Conservation (phyloP, 2,797 vertebrate genomes). For the Lacerta bilineata region DNA sequence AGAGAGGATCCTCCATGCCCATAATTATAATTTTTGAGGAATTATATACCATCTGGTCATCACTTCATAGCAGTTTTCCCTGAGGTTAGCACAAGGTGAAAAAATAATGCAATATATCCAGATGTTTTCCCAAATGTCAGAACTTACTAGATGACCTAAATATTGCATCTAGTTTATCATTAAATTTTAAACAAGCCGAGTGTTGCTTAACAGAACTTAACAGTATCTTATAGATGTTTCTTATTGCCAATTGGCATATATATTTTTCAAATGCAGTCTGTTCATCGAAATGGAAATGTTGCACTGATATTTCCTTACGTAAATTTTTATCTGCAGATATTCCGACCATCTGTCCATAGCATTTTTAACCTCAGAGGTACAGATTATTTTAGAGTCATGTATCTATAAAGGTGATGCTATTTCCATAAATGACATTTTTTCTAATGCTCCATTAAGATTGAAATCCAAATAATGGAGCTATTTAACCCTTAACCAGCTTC, state of each 20-base stretch:
- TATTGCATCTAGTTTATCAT: constrained; percentile 1
- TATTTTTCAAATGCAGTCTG: not conserved
- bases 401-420: not conserved
- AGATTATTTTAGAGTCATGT: not conserved
- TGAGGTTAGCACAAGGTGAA: not conserved
- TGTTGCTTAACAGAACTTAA: not conserved
- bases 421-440: not conserved
- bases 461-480: not conserved
- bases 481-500: not conserved
- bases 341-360: no score
- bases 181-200: not conserved
- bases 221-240: constrained; percentile 4
- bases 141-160: not conserved
- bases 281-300: not conserved
- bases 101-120: not conserved
- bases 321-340: not conserved
- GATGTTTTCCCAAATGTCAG: constrained; percentile 7
- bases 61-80: not conserved
- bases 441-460: not conserved
- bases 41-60: constrained; percentile 20
- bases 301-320: not conserved
- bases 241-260: not conserved
- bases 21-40: constrained; percentile 2
- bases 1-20: not conserved
- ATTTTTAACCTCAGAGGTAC: not conserved